Conservation (phyloP, 2,113 vertebrate genomes). For the Bos taurus region DNA sequence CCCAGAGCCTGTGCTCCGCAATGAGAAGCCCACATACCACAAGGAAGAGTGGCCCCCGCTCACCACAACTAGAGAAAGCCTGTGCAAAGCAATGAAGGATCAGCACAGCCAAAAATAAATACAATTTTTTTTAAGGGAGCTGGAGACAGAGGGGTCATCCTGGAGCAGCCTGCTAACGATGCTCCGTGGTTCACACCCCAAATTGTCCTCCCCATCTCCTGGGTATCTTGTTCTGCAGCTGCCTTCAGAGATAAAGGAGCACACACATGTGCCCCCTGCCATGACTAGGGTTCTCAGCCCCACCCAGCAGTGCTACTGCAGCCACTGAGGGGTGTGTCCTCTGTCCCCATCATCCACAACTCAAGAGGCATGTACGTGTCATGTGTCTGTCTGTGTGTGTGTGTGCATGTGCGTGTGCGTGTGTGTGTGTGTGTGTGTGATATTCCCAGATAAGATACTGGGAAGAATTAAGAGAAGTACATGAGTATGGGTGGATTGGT, state of each 20-base stretch:
- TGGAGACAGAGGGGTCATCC: not conserved
- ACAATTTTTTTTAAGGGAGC: not conserved
- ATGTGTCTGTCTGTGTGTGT: not conserved
- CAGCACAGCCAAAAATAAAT: not conserved
- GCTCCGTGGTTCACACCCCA: rapidly evolving
- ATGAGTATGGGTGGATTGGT: not conserved
- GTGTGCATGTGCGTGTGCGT: not conserved
- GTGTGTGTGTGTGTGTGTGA: too few species aligned
- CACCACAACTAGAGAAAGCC: not conserved
- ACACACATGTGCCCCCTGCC: not conserved
- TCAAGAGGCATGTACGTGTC: not conserved
- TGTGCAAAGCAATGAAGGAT: not conserved
- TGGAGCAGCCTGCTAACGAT: not conserved
- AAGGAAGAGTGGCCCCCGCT: not conserved
- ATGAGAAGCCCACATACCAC: not conserved
- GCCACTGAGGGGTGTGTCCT: not conserved
- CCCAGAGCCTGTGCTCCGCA: not conserved
- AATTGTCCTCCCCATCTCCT: rapidly evolving
- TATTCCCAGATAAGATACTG: not conserved
- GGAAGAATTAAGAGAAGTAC: not conserved
- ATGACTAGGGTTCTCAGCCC: not conserved
- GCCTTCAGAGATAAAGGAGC: not conserved
- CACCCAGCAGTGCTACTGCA: rapidly evolving
- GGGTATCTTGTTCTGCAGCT: not conserved
- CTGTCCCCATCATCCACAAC: not conserved